Evolutionary conservation across 2,113 vertebrate genomes (phyloP).

Genomic region (Oenanthe oenanthe): DNA sequence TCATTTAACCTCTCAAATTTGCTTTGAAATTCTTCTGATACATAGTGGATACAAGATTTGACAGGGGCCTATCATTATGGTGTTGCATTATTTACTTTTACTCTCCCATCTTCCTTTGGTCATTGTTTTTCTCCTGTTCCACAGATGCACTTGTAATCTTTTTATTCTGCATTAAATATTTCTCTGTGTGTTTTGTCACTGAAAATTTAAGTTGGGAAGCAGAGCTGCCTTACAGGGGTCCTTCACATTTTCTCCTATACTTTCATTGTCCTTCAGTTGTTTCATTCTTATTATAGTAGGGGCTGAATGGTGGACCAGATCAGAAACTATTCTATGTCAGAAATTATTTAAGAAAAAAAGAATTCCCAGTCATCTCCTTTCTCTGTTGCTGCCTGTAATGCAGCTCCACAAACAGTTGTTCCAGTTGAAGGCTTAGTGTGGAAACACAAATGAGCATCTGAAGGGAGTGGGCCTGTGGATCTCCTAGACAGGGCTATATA

Average conservation of each 20-base stretch:
- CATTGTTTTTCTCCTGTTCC: background rate
- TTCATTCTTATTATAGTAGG: background rate
- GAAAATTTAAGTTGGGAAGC: background rate
- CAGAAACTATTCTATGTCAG: background rate
- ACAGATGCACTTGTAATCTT: background rate
- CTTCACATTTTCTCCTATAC: background rate
- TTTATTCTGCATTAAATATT: background rate
- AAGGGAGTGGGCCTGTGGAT: background rate
- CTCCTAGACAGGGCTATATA: background rate
- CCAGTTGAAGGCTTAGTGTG: background rate
- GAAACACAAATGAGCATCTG: background rate
- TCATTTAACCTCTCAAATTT: background rate
- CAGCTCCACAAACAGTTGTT: background rate
- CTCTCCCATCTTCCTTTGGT: background rate
- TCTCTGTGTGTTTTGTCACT: background rate
- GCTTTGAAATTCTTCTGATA: background rate
- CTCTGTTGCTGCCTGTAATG: background rate
- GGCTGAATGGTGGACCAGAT: background rate
- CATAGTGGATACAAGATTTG: background rate
- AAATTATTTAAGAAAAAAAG: background rate
- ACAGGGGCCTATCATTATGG: accelerated
- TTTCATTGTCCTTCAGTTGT: background rate
- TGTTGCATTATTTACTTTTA: background rate
- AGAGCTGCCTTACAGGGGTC: background rate
- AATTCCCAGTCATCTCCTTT: background rate